Percentiles rank a stretch among this genome's conserved stretches.
Conservation (phyloP, 2,113 vertebrate species). For the Uria aalge region DNA sequence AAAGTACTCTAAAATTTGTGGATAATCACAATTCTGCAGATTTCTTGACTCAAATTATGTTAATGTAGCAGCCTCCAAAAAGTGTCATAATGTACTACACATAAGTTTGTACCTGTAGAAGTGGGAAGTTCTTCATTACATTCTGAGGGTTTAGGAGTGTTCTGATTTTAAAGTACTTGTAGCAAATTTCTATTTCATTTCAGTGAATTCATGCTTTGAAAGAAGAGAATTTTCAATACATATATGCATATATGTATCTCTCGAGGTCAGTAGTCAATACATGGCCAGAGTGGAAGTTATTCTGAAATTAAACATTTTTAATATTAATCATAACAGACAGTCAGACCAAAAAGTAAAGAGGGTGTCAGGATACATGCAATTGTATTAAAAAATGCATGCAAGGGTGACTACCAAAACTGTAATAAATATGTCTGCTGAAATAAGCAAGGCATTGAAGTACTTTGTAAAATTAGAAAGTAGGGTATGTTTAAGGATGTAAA, state of each 20-base stretch:
- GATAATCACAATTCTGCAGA: neutral
- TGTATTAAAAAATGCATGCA: neutral
- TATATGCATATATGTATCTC: too few relatives aligned
- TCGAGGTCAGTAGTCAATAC: neutral
- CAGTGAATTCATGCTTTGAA: neutral
- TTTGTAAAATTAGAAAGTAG: neutral
- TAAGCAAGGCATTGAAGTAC: neutral
- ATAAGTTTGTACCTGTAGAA: neutral
- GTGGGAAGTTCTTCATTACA: neutral
- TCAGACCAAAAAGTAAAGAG: neutral
- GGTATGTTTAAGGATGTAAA: neutral
- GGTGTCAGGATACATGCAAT: too few relatives aligned
- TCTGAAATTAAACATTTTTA: neutral
- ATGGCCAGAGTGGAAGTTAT: neutral
- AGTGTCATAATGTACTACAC: neutral
- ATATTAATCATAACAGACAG: neutral
- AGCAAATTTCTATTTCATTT: neutral
- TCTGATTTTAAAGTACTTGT: neutral
- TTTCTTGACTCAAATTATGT: neutral
- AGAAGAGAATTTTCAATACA: neutral
- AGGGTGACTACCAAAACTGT: neutral
- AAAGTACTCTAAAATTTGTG: neutral
- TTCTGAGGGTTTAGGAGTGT: neutral
- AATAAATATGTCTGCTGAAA: neutral
- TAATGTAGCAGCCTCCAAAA: neutral